A percentile compares a stretch with the other conserved stretches of the same genome.
Conservation (phyloP, 2,888 invertebrate species). For the Masnerella sp. region DNA sequence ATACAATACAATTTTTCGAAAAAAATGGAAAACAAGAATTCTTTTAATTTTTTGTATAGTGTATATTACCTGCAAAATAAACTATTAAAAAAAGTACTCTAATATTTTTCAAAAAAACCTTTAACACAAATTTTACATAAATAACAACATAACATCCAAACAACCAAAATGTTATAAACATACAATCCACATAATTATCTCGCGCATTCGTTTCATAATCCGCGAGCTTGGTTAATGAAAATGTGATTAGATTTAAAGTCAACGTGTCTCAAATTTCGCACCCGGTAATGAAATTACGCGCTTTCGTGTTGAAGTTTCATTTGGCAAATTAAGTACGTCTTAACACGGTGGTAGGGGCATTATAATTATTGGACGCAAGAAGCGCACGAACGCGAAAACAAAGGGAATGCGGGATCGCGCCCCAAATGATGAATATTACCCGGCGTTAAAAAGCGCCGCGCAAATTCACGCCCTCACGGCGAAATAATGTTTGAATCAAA, state of each 20-base stretch:
- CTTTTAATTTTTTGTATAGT: no score
- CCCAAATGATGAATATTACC: slow-evolving; percentile 42
- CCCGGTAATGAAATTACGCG: slow-evolving; percentile 38
- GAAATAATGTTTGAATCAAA: slow-evolving; percentile 39
- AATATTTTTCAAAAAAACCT: no score
- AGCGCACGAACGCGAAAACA: slow-evolving; percentile 27
- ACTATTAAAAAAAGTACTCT: no score
- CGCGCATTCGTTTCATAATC: not conserved
- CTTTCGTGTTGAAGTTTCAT: slow-evolving; percentile 45
- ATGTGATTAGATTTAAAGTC: slow-evolving; percentile 19
- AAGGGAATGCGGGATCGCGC: slow-evolving; percentile 30
- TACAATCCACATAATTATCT: not conserved
- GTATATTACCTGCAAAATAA: no score
- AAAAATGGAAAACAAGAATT: no score
- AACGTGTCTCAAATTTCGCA: slow-evolving; percentile 25
- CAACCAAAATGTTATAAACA: not conserved
- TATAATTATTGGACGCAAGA: slow-evolving; percentile 42
- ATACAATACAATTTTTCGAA: no score
- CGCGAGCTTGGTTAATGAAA: slow-evolving; percentile 21
- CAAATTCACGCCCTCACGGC: slow-evolving; percentile 10
- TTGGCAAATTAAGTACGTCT: slow-evolving; percentile 50
- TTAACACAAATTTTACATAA: no score
- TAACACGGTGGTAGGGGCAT: slow-evolving; percentile 36
- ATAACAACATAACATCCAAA: no score
- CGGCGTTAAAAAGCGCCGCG: slow-evolving; percentile 21